Conservation (phyloP, 2,113 vertebrate genomes). For the Muntiacus reevesi region DNA sequence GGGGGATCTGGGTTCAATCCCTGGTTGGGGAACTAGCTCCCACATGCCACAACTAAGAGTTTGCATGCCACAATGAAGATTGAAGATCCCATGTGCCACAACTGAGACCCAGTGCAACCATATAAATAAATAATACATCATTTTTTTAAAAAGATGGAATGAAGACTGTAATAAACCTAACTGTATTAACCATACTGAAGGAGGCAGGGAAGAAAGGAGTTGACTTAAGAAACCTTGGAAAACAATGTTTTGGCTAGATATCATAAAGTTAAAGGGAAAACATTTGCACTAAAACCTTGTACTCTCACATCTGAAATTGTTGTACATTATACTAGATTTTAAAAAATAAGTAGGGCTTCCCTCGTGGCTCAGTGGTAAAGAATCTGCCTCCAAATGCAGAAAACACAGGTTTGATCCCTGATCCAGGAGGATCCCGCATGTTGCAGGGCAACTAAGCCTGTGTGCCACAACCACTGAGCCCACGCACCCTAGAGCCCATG, state of each 20-base stretch:
- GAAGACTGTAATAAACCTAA: not conserved
- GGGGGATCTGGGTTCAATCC: not conserved
- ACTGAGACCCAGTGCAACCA: not conserved
- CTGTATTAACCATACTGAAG: not conserved
- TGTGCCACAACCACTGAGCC: not conserved
- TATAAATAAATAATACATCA: not conserved
- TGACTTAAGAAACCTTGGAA: not conserved
- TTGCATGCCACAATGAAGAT: not conserved
- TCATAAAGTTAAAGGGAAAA: not conserved
- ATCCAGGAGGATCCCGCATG: not conserved
- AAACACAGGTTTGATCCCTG: not conserved
- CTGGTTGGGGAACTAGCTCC: not conserved
- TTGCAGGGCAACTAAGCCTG: not conserved
- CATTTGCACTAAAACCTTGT: not conserved
- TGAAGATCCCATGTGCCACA: not conserved
- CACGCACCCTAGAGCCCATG: not conserved
- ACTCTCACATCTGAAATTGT: not conserved
- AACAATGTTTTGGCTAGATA: not conserved
- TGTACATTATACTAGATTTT: not conserved
- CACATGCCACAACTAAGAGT: not conserved
- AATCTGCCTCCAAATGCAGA: not conserved
- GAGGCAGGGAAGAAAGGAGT: not conserved
- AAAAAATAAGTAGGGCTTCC: not conserved
- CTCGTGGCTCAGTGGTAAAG: not conserved
- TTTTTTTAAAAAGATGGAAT: not conserved